A percentile compares a stretch with the other conserved stretches of the same genome.
phyloP scores from a whole-genome alignment of 2,888 invertebrate genomes.

The Paralinhomoeus sp. region DNA sequence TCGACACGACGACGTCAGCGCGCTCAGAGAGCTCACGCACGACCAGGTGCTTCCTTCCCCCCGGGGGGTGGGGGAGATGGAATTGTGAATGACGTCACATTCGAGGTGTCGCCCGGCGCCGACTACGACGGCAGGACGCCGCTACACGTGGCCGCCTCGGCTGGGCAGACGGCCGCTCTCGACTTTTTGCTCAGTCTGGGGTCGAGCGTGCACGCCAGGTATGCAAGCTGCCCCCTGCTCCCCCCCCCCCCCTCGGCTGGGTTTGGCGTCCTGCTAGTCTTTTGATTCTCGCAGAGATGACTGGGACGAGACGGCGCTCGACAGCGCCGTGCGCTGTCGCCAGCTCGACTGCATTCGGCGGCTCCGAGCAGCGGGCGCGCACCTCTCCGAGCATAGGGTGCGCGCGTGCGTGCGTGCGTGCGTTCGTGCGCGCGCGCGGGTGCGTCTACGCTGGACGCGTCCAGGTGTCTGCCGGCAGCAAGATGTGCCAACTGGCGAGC shows the following conservation, averaged over 20 bases:
- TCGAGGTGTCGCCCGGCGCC: too few species aligned
- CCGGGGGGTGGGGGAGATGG: too few species aligned
- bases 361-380: too few species aligned
- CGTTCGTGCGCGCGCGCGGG: too few species aligned
- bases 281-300: too few species aligned
- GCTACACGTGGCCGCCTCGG: slow-evolving; percentile 52
- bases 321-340: slow-evolving; percentile 37
- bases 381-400: too few species aligned
- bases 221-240: neutral
- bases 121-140: slow-evolving; percentile 54
- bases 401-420: too few species aligned
- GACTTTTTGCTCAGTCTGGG: slow-evolving; percentile 51
- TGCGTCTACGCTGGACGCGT: too few species aligned
- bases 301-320: slow-evolving; percentile 33
- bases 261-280: too few species aligned
- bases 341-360: slow-evolving; percentile 35
- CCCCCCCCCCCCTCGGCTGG: neutral
- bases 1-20: neutral
- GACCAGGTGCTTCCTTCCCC: too few species aligned
- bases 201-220: slow-evolving; percentile 52
- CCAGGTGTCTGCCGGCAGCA: too few species aligned
- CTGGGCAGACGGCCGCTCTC: slow-evolving; percentile 45
- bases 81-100: too few species aligned
- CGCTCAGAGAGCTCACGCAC: neutral
- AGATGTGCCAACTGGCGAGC: slow-evolving; percentile 37